Base-by-base conservation (phyloP, 2,888 invertebrate genomes). In the Argyresthia goedartella region DNA sequence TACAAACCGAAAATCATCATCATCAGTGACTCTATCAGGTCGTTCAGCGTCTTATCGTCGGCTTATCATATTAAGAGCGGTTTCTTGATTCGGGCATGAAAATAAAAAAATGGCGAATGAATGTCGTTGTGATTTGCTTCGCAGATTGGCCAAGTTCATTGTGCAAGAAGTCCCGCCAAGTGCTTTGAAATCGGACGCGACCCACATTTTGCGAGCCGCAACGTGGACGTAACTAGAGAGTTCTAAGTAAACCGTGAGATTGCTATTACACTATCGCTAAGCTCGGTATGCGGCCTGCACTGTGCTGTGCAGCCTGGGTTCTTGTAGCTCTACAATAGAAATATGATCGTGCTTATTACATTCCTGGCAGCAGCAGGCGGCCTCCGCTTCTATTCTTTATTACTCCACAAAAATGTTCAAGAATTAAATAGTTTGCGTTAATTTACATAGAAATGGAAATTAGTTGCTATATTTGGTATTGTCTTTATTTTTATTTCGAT, bases 111-210 rank as follows among this genome's bases (percentile, higher is more conserved):
- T 6, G 25, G 25, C 25, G 6, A 25, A 4, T 25, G 2, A 25
- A 25, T 25, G 25, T 25, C 25, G 25, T 25, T 25, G 25, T 25
- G 25, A 25, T 25, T 4, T 25, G 25, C 34, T 47, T 39, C 9
- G 16, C 16, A 13, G 16, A 39, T 36, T 39, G 25, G 53, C 58
- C 59, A 60, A 57, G 67, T 74, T 39, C 49, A 49, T 49, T 72
- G 69, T 74, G 76, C 70, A 73, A 25, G 3, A 25, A 73, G 69
- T 71, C 67, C 66, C 67, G 65, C 69, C 66, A 41, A 25, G 68
- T 67, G 64, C 75, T 75, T 77, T 80, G 81, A 76, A 77, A 80
- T 77, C 67, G 64, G 73, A 81, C 65, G 65, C 76, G 75, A 69
- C 73, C 74, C 66, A 76, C 79, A 80, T 81, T 77, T 80, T 25